Conservation (phyloP, 2,888 invertebrate genomes). For the Himalopsyche anomala region DNA sequence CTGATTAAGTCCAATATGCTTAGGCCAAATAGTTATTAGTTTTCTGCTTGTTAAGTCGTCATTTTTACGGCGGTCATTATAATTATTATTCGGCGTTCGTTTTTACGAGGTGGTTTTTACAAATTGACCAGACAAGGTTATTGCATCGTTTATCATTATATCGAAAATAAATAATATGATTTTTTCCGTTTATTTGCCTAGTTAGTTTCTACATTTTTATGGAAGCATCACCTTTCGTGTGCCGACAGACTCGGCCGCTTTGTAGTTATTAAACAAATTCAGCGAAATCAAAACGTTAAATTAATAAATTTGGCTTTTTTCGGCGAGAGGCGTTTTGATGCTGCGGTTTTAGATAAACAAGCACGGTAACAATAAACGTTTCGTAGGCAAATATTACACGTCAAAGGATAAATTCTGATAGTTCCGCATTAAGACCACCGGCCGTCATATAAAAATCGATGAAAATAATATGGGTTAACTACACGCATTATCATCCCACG, state of each 20-base stretch:
- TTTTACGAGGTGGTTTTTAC: slow-evolving; percentile 51
- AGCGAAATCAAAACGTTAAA: slow-evolving; percentile 32
- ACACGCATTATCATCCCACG: no score
- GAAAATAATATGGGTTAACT: no score
- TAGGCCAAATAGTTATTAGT: slow-evolving; percentile 28
- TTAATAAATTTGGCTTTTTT: slow-evolving; percentile 9
- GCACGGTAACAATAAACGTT: neutral
- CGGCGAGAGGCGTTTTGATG: neutral
- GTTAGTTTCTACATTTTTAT: slow-evolving; percentile 33
- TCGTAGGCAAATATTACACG: neutral
- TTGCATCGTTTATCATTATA: slow-evolving; percentile 47
- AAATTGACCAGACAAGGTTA: slow-evolving; percentile 55
- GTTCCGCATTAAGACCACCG: no score
- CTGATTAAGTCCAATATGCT: slow-evolving; percentile 28
- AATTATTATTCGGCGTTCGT: slow-evolving; percentile 47
- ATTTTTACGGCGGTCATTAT: slow-evolving; percentile 23
- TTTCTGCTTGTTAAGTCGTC: slow-evolving; percentile 42
- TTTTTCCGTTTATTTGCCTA: neutral
- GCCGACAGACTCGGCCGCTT: slow-evolving; percentile 14
- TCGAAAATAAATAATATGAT: slow-evolving; percentile 34
- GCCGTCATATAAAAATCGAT: no score
- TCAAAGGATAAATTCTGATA: no score
- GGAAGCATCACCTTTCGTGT: slow-evolving; percentile 32
- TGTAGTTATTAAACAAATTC: slow-evolving; percentile 39
- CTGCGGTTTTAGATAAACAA: slow-evolving; percentile 22